These are phyloP conservation scores for Casuarius casuarius DNA, from an alignment of 2,113 vertebrate species.

Conservation along the genomic window DNA sequence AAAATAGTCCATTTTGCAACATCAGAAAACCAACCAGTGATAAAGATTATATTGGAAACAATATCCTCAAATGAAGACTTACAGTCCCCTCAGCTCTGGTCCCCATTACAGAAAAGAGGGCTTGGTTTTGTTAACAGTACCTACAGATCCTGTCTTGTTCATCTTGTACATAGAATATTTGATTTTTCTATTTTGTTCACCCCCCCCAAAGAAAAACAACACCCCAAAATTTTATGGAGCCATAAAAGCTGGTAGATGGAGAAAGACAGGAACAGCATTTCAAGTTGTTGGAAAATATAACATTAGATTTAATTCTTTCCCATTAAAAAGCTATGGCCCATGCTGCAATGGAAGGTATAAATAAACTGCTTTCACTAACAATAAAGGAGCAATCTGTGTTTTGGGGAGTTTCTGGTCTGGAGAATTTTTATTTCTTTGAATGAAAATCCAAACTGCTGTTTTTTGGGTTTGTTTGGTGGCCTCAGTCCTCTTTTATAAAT, in stretches of 20 bases:
- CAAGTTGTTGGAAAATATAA: constrained; percentile 32
- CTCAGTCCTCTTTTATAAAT: neutral
- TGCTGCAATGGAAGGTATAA: constrained; percentile 51
- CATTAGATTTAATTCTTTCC: constrained; percentile 34
- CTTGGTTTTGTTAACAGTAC: neutral
- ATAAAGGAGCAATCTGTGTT: constrained; percentile 18
- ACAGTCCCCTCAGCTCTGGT: neutral
- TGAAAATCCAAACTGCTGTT: neutral
- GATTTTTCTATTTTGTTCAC: neutral
- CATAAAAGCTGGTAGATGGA: constrained; percentile 7
- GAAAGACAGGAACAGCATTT: constrained; percentile 37
- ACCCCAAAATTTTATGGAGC: constrained; percentile 32
- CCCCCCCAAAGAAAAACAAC: neutral
- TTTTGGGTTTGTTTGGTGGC: neutral
- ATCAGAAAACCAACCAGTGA: constrained; percentile 17
- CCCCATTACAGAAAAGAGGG: neutral
- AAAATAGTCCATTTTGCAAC: constrained; percentile 64
- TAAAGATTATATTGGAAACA: constrained; percentile 21
- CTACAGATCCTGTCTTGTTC: neutral
- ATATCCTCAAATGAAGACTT: constrained; percentile 9
- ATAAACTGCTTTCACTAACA: constrained; percentile 42
- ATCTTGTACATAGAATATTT: neutral
- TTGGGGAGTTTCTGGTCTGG: constrained; percentile 30
- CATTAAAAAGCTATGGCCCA: constrained; percentile 33
- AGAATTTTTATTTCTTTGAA: constrained; percentile 22